These are phyloP conservation scores for Chanos chanos DNA, from an alignment of 2,797 vertebrate species.

Conservation along the genomic window DNA sequence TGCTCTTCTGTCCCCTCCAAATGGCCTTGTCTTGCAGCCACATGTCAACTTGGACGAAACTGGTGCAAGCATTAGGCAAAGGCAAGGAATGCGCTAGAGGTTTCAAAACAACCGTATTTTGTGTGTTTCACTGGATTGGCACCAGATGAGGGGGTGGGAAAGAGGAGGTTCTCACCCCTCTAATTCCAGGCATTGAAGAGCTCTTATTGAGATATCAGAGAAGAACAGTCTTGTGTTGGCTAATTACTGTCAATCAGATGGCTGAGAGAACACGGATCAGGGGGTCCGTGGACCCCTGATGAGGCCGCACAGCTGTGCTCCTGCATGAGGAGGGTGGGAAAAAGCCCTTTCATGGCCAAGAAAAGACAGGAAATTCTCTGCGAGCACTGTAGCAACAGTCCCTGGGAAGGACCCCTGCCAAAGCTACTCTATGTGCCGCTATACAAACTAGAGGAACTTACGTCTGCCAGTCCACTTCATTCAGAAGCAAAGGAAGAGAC, in stretches of 20 bases:
- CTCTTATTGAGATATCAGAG: slow-evolving; percentile 22
- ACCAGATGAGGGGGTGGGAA: slow-evolving; percentile 57
- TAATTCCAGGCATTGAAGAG: slow-evolving; percentile 5
- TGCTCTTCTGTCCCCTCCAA: not conserved
- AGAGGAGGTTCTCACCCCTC: slow-evolving; percentile 18
- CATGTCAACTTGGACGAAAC: no score
- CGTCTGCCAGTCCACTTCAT: slow-evolving; percentile 13
- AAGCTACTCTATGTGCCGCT: slow-evolving; percentile 23
- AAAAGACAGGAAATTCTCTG: slow-evolving; percentile 24
- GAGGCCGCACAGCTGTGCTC: slow-evolving; percentile 32
- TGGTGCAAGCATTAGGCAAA: slow-evolving; percentile 17
- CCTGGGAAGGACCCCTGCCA: slow-evolving; percentile 10
- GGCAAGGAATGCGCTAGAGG: not conserved
- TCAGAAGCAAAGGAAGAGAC: not conserved
- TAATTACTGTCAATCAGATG: slow-evolving; percentile 34
- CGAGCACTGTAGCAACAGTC: slow-evolving; percentile 21
- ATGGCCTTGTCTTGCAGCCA: not conserved
- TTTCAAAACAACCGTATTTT: slow-evolving; percentile 5
- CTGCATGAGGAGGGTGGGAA: slow-evolving; percentile 25
- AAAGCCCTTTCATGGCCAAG: slow-evolving; percentile 15
- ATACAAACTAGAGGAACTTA: slow-evolving; percentile 29
- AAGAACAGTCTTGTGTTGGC: slow-evolving; percentile 9
- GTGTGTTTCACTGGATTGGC: not conserved
- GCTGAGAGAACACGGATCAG: not conserved
- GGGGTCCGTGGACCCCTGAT: slow-evolving; percentile 6